A percentile compares a stretch with the other conserved stretches of the same genome.
Conservation (phyloP, 2,888 invertebrate species). For the Acrobeloides nanus region DNA sequence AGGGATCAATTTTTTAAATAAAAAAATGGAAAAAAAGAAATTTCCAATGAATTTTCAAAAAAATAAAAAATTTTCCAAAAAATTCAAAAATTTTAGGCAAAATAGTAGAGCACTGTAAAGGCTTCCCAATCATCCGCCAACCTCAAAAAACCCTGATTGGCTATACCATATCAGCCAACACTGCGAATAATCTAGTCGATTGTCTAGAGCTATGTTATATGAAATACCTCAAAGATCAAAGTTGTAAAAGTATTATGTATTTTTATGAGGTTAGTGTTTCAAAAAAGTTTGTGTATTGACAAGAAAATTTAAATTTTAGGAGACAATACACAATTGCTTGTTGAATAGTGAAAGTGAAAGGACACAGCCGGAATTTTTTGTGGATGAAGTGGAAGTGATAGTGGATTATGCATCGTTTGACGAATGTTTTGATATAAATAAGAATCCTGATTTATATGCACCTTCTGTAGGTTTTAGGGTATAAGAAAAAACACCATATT, state of each 20-base stretch:
- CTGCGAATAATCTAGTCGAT: constrained; percentile 20
- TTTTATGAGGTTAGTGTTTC: constrained; percentile 21
- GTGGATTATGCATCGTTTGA: constrained; percentile 33
- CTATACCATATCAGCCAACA: constrained; percentile 15
- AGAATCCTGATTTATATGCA: too few relatives aligned
- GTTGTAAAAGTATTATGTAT: constrained; percentile 23
- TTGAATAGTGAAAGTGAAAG: constrained; percentile 22
- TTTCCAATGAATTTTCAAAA: constrained; percentile 9
- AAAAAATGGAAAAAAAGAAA: not conserved
- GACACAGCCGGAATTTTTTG: constrained; percentile 22
- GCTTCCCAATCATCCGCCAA: constrained; percentile 4
- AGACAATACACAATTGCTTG: constrained; percentile 19
- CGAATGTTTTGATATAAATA: constrained; percentile 8
- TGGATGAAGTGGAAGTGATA: constrained; percentile 24
- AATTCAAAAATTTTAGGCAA: constrained; percentile 2
- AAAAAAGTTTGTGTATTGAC: not conserved
- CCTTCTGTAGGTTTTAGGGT: too few relatives aligned
- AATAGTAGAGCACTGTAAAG: constrained; percentile 9
- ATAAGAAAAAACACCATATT: too few relatives aligned
- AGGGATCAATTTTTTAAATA: not conserved
- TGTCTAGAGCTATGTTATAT: constrained; percentile 25
- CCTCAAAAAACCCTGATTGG: constrained; percentile 26
- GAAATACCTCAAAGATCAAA: constrained; percentile 5
- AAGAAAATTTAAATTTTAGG: not conserved
- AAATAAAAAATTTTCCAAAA: too few relatives aligned